Conservation (phyloP, 2,113 vertebrate species). For the Ictalurus furcatus region DNA sequence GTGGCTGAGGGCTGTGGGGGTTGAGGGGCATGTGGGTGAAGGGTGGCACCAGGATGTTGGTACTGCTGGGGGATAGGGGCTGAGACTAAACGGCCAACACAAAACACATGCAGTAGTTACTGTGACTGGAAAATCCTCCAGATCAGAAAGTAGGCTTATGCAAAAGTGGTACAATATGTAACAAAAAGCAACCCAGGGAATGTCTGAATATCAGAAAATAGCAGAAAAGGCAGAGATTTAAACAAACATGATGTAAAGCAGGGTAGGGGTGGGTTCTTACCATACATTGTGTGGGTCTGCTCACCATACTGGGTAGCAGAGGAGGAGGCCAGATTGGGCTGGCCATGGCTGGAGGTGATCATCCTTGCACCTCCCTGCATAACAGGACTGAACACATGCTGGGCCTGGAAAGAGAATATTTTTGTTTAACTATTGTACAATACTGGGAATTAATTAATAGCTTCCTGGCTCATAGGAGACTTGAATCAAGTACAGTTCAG, state of each 20-base stretch:
- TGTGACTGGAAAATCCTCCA: background rate
- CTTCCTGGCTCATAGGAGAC: background rate
- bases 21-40: constrained; percentile 88
- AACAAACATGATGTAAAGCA: background rate
- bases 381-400: constrained; percentile 94
- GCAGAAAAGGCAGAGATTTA: background rate
- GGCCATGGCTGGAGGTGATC: constrained; percentile 91
- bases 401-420: constrained; percentile 74
- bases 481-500: background rate
- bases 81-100: constrained; percentile 79
- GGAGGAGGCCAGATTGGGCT: constrained; percentile 89
- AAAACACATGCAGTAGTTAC: background rate
- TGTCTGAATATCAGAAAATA: background rate
- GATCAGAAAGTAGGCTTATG: background rate
- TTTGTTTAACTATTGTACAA: background rate
- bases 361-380: constrained; percentile 92
- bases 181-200: background rate
- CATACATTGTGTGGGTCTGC: constrained; percentile 99
- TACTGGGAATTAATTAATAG: background rate
- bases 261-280: constrained; percentile 72
- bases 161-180: background rate
- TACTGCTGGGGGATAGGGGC: constrained; percentile 96
- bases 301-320: constrained; percentile 93
- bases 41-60: constrained; percentile 85
- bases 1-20: constrained; percentile 96